Evolutionary conservation across 1,140 invertebrate species (phyloP), one percentile per base, ranked within the genome.

Genomic region (Bilobella aurantiaca): DNA sequence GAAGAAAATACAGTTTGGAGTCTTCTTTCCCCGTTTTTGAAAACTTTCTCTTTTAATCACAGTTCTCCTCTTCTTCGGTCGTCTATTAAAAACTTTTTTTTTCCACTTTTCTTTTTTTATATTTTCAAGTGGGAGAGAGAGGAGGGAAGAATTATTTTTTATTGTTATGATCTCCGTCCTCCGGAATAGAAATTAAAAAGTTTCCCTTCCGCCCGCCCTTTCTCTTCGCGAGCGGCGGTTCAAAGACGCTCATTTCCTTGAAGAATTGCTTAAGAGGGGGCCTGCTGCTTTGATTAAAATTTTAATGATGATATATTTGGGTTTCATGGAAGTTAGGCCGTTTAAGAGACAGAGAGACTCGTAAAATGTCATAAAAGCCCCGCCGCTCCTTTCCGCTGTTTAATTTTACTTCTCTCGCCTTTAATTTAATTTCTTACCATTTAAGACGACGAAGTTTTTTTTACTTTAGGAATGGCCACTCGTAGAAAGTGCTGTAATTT

Each of bases 291-390:
- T 53, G 49, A 53, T 53, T 53, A 53, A 53, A 53, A 53, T 53
- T 53, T 53, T 53, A 53, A 53, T 53, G 49, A 53, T 53, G 49
- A 53, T 53, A 53, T 53, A 53, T 23, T 53, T 53, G 3, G 25
- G 49, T 23, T 42, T 42, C 21, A 23, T 53, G 21, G 8, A 53
- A 53, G n/a, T n/a, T n/a, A n/a, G n/a, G n/a, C n/a, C n/a, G n/a
- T 53, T 53, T 53, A 12, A 53, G 12, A 5, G 14, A 53, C 34
- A 53, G 12, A 14, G 23, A 12, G 12, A 12, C 49, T 53, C 49
- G 25, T 53, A 53, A 53, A 53, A 53, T 53, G 12, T 53, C 8
- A 53, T 53, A 53, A 53, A 53, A 53, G 14, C 25, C 21, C 14
- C 8, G 5, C 21, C 8, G 37, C 8, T 8, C 8, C 37, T 42